Percentiles rank a stretch among this genome's conserved stretches.
Evolutionary conservation across 2,113 vertebrate genomes (phyloP).

Genomic region (Rafetus swinhoei): DNA sequence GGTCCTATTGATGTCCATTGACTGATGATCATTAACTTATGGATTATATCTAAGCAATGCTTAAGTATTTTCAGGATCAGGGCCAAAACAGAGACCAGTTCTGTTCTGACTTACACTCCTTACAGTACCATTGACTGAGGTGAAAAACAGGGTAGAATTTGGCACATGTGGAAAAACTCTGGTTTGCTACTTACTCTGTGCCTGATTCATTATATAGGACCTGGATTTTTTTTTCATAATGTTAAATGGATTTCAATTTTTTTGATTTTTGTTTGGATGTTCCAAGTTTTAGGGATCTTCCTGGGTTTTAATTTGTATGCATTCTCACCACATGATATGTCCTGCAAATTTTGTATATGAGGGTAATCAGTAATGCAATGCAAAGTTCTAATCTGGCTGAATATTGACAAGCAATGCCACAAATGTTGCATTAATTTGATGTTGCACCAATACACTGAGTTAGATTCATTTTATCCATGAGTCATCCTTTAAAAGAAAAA

Average conservation of each 20-base stretch:
- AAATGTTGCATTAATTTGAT: conserved; percentile 47
- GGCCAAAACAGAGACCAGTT: neutral
- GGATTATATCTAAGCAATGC: neutral
- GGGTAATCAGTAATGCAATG: conserved; percentile 53
- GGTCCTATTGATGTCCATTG: neutral
- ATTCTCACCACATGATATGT: conserved; percentile 67
- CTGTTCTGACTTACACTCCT: neutral
- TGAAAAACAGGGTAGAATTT: neutral
- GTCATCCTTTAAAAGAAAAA: neutral
- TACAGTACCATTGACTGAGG: neutral
- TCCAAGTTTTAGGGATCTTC: conserved; percentile 14
- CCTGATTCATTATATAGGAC: neutral
- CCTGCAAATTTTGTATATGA: conserved; percentile 36
- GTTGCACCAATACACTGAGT: conserved; percentile 12
- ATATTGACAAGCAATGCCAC: neutral
- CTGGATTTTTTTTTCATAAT: conserved; percentile 22
- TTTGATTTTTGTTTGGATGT: conserved; percentile 13
- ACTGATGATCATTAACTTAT: neutral
- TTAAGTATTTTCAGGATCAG: neutral
- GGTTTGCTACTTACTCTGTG: conserved; percentile 31
- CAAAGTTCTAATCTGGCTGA: neutral
- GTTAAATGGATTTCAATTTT: conserved; percentile 42
- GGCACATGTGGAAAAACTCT: conserved; percentile 26
- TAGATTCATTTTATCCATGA: neutral
- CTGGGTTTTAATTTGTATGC: conserved; percentile 46